Conservation (phyloP, 2,113 vertebrate species). For the Boulengeromyrus knoepffleri region DNA sequence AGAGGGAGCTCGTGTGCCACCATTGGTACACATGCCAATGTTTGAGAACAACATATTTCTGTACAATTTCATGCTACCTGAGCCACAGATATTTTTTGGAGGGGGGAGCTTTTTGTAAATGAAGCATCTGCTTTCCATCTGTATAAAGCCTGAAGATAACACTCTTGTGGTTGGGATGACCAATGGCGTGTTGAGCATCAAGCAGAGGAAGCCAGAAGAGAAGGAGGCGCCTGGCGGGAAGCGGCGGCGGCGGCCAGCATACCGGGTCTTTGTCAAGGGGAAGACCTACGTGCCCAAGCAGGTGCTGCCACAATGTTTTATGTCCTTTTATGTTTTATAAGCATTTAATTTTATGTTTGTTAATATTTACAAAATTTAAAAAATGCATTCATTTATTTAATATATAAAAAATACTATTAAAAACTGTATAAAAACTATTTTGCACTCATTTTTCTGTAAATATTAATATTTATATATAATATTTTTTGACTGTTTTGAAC, state of each 20-base stretch:
- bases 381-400: background rate
- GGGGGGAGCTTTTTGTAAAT: background rate
- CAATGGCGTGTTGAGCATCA: conserved; percentile 82
- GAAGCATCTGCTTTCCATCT: background rate
- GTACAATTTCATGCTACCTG: background rate
- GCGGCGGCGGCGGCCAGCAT: conserved; percentile 64
- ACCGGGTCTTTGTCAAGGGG: conserved; percentile 67
- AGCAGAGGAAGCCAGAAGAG: conserved; percentile 75
- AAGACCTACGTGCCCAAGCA: conserved; percentile 49
- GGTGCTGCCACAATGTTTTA: conserved; percentile 44
- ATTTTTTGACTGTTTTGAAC: background rate
- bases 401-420: too few relatives aligned
- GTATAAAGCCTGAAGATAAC: conserved; percentile 75
- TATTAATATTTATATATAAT: background rate
- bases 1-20: background rate
- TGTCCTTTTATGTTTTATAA: background rate
- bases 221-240: conserved; percentile 44
- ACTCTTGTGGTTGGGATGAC: conserved; percentile 91
- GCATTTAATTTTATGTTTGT: background rate
- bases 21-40: background rate
- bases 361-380: background rate
- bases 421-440: too few relatives aligned
- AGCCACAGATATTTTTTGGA: background rate
- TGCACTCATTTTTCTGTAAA: background rate
- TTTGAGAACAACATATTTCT: background rate